Percentiles rank a stretch among this genome's conserved stretches.
Conservation (phyloP, 2,888 invertebrate genomes). For the Uloborus plumipes region DNA sequence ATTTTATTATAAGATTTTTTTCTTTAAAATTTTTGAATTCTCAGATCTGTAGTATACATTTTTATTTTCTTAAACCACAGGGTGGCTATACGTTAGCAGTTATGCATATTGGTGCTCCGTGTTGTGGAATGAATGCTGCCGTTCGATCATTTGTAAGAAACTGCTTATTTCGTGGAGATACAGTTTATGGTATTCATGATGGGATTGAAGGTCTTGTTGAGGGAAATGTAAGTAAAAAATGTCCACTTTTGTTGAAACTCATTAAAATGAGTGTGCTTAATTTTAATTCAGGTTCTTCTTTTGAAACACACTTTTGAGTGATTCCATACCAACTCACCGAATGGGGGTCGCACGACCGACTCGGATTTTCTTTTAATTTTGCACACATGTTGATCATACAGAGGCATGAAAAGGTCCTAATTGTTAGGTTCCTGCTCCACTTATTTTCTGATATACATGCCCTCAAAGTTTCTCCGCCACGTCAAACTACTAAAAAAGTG, state of each 20-base stretch:
- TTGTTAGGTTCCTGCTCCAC: too few species aligned
- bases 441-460: too few species aligned
- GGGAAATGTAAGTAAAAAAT: slow-evolving; percentile 81
- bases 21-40: neutral
- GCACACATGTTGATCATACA: too few species aligned
- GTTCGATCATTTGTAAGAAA: slow-evolving; percentile 97
- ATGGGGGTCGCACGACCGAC: too few species aligned
- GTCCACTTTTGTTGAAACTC: neutral
- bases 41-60: neutral
- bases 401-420: too few species aligned
- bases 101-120: slow-evolving; percentile 98
- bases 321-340: too few species aligned
- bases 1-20: neutral
- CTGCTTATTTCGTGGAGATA: slow-evolving; percentile 94
- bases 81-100: slow-evolving; percentile 86
- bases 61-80: slow-evolving; percentile 67
- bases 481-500: too few species aligned
- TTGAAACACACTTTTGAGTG: too few species aligned
- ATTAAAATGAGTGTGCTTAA: too few species aligned
- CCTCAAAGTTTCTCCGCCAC: too few species aligned
- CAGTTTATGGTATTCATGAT: slow-evolving; percentile 92
- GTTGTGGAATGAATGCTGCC: slow-evolving; percentile 99
- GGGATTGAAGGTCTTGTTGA: slow-evolving; percentile 94
- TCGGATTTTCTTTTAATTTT: too few species aligned
- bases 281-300: too few species aligned